Evolutionary conservation across 2,888 invertebrate species (phyloP).

Genomic region (Drosophila dives): DNA sequence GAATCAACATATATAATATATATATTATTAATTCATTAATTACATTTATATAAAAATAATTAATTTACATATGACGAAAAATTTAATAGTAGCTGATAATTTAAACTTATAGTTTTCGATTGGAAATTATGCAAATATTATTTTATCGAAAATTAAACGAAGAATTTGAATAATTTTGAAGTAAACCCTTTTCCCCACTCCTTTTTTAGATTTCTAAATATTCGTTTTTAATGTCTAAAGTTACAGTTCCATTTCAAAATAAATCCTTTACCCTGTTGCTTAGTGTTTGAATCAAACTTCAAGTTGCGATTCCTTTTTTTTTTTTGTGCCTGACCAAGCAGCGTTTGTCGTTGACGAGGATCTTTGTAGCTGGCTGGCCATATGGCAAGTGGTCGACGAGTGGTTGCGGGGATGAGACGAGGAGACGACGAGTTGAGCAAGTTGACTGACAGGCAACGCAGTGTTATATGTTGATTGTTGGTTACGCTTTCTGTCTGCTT

Average conservation of each 20-base stretch:
- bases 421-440: slow-evolving; percentile 4
- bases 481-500: slow-evolving; percentile 11
- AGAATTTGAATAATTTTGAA: too few species aligned
- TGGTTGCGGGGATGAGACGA: not conserved
- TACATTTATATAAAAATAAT: not conserved
- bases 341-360: slow-evolving; percentile 22
- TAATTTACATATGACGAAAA: not conserved
- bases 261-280: not conserved
- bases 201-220: not conserved
- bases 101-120: not conserved
- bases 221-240: not conserved
- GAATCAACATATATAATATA: not conserved
- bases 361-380: slow-evolving; percentile 32
- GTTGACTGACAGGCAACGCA: slow-evolving; percentile 65
- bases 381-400: slow-evolving; percentile 20
- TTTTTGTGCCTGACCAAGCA: slow-evolving; percentile 15
- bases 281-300: slow-evolving; percentile 29
- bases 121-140: not conserved
- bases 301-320: slow-evolving; percentile 33
- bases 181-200: not conserved
- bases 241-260: not conserved
- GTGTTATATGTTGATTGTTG: slow-evolving; percentile 32
- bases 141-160: not conserved
- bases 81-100: not conserved
- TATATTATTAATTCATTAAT: not conserved